phyloP scores from a whole-genome alignment of 2,113 vertebrate species.

The Pomatostomus ruficeps region DNA sequence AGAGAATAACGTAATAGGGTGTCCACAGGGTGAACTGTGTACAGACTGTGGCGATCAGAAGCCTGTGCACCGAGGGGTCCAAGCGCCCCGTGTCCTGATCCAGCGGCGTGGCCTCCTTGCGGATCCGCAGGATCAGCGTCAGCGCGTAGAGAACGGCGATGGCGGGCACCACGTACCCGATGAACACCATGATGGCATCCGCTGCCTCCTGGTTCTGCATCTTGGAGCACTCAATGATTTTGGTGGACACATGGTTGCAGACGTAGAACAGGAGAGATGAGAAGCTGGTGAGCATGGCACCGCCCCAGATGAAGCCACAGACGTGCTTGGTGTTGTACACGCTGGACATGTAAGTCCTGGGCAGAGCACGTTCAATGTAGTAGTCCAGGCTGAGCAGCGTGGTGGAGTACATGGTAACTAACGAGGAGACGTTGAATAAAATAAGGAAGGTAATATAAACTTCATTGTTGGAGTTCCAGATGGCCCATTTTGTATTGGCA shows the following conservation, averaged over 20 bases:
- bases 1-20: slow-evolving; percentile 86
- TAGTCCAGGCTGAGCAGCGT: slow-evolving; percentile 94
- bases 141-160: slow-evolving; percentile 87
- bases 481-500: slow-evolving; percentile 82
- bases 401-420: slow-evolving; percentile 94
- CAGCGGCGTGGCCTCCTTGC: slow-evolving; percentile 87
- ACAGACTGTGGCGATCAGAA: slow-evolving; percentile 88
- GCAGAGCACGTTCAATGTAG: slow-evolving; percentile 92
- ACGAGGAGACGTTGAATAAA: slow-evolving; percentile 90
- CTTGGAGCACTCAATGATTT: slow-evolving; percentile 89
- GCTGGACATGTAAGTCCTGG: slow-evolving; percentile 94
- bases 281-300: slow-evolving; percentile 94
- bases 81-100: slow-evolving; percentile 86
- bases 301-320: slow-evolving; percentile 96
- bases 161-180: slow-evolving; percentile 88
- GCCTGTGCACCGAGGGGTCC: slow-evolving; percentile 88
- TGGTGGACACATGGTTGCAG: slow-evolving; percentile 91
- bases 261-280: slow-evolving; percentile 94
- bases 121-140: slow-evolving; percentile 82
- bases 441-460: slow-evolving; percentile 90
- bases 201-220: slow-evolving; percentile 94
- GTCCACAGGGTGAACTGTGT: slow-evolving; percentile 93
- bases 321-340: slow-evolving; percentile 96
- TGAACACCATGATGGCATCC: slow-evolving; percentile 92
- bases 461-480: slow-evolving; percentile 87